Base-by-base conservation (phyloP, 1,140 invertebrate genomes). In the Chionoecetes opilio region DNA sequence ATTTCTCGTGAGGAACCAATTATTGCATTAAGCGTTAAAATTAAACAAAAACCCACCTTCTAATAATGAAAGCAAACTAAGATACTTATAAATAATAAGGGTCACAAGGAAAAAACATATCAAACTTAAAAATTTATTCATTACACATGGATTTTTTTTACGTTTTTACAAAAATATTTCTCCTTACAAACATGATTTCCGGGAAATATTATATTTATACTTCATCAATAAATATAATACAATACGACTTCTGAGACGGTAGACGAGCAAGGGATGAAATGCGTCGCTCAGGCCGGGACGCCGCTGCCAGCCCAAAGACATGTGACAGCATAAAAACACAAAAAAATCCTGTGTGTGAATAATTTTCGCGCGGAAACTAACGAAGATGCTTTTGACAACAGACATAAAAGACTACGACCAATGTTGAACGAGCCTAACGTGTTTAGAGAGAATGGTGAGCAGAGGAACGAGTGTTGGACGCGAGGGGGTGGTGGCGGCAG, bases 141-240 rank as follows among this genome's bases (percentile, higher is more conserved):
- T 85, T 92, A 85, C 29, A 93, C 82, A 32, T 84, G 37, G 82
- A 86, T 93, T 93, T 93, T n/a, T 93, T 41, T 41, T 82, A 85
- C 21, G 84, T 93, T 93, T 86, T 93, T 93, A 93, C 92, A 93
- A 93, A 93, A 93, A 93, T 93, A 93, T 85, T 86, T 93, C 37
- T 93, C 75, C 92, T 93, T 86, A 93, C 92, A 93, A 93, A 93
- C 37, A 86, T 37, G 38, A 35, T 93, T 93, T 93, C 32, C 92
- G 31, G 37, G 37, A 38, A 93, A n/a, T 75, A 34, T 75, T 75
- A 34, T 91, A 91, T 85, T 53, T 53, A 53, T 86, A 46, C 34
- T 32, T 34, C 31, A 34, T 86, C 21, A 86, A 86, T 46, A 93
- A 46, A 41, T 92, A 84, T 46, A 93, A 46, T 21, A 53, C 92